phyloP scores from a whole-genome alignment of 2,113 vertebrate species.

The Bubo bubo region DNA sequence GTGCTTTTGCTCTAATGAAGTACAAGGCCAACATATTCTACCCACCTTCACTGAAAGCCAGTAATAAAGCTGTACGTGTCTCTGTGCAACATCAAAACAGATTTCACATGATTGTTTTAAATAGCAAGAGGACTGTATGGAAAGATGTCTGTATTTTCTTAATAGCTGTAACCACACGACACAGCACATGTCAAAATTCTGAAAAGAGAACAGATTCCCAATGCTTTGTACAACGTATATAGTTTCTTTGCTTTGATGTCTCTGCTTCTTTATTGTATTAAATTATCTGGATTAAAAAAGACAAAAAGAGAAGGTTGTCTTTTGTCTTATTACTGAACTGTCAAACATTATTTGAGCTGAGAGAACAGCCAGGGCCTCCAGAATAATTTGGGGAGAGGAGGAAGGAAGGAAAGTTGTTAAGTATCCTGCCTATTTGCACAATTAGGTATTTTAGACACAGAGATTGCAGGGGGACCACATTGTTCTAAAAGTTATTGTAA shows the following conservation, averaged over 20 bases:
- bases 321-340: slow-evolving; percentile 71
- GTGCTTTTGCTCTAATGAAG: background rate
- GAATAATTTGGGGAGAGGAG: background rate
- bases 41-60: slow-evolving; percentile 22
- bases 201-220: slow-evolving; percentile 76
- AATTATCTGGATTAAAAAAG: slow-evolving; percentile 60
- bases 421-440: background rate
- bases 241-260: slow-evolving; percentile 77
- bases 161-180: slow-evolving; percentile 64
- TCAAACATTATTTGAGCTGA: slow-evolving; percentile 77
- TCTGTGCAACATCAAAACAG: slow-evolving; percentile 68
- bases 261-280: slow-evolving; percentile 69
- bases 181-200: slow-evolving; percentile 72
- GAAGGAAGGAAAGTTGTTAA: background rate
- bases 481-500: background rate
- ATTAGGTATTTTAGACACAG: background rate
- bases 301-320: slow-evolving; percentile 39
- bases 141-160: slow-evolving; percentile 71
- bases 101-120: slow-evolving; percentile 53
- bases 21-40: background rate
- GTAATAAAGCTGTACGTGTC: slow-evolving; percentile 3
- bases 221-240: slow-evolving; percentile 67
- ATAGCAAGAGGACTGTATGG: slow-evolving; percentile 34
- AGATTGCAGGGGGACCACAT: background rate
- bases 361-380: slow-evolving; percentile 47